phyloP scores from a whole-genome alignment of 64 coral and sea anemone species.

The Montipora sp. region DNA sequence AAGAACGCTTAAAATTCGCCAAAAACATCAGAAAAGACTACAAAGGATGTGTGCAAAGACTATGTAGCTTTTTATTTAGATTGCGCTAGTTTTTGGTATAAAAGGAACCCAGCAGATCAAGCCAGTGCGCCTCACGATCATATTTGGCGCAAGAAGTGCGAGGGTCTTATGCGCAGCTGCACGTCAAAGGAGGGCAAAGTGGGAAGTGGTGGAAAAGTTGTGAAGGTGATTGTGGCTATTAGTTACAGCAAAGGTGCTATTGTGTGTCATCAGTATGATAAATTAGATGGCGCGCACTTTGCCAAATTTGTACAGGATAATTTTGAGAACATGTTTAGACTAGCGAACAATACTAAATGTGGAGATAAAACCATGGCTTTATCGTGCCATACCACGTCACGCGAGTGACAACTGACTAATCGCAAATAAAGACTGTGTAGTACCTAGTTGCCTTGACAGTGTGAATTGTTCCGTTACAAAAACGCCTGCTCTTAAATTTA shows the following conservation, averaged over 20 bases:
- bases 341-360: background rate
- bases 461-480: background rate
- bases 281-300: conserved; percentile 12
- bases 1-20: background rate
- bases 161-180: conserved; percentile 8
- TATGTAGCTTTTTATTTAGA: conserved; percentile 3
- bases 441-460: background rate
- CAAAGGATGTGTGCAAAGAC: conserved; percentile 14
- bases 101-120: conserved; percentile 11
- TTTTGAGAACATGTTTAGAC: conserved; percentile 20
- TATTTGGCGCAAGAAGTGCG: background rate
- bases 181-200: conserved; percentile 32
- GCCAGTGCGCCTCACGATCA: background rate
- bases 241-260: conserved; percentile 29
- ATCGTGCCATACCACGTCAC: background rate
- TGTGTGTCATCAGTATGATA: conserved; percentile 45
- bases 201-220: conserved; percentile 44
- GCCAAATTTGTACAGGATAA: background rate
- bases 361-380: background rate
- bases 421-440: background rate
- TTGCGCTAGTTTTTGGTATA: conserved; percentile 6
- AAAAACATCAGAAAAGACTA: conserved; percentile 7
- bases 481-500: too few species aligned
- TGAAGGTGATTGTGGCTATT: conserved; percentile 56
- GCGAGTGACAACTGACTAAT: background rate